Evolutionary conservation across 2,888 invertebrate genomes (phyloP).

Genomic region (Cerastoderma edule): DNA sequence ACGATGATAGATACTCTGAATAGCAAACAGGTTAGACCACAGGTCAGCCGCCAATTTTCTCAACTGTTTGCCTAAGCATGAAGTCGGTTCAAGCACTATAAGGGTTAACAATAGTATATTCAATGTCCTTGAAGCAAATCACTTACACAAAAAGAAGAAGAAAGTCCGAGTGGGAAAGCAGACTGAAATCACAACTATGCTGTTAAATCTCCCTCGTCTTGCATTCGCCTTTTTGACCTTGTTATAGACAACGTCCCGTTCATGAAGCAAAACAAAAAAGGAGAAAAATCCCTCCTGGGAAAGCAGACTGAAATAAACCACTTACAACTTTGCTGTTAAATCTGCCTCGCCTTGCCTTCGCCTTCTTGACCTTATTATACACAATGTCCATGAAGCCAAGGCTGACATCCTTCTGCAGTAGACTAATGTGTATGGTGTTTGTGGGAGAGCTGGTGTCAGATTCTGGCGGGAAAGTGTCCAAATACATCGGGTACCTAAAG

Average conservation of each 20-base stretch:
- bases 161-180: too few relatives aligned
- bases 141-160: too few relatives aligned
- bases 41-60: too few relatives aligned
- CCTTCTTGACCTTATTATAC: slow-evolving; percentile 36
- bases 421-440: neutral
- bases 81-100: too few relatives aligned
- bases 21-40: too few relatives aligned
- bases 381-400: slow-evolving; percentile 36
- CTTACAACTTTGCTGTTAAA: slow-evolving; percentile 51
- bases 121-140: too few relatives aligned
- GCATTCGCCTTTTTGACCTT: slow-evolving; percentile 39
- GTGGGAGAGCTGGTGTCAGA: slow-evolving; percentile 32
- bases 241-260: slow-evolving; percentile 28
- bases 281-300: too few relatives aligned
- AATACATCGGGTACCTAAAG: slow-evolving; percentile 63
- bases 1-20: too few relatives aligned
- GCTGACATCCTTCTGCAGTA: slow-evolving; percentile 1
- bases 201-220: slow-evolving; percentile 1
- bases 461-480: slow-evolving; percentile 64
- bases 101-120: too few relatives aligned
- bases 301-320: neutral
- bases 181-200: slow-evolving; percentile 52
- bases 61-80: too few relatives aligned
- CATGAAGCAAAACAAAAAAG: too few relatives aligned
- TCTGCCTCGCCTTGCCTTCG: slow-evolving; percentile 18